Conservation (phyloP, 2,113 vertebrate species). For the Lipotes vexillifer region DNA sequence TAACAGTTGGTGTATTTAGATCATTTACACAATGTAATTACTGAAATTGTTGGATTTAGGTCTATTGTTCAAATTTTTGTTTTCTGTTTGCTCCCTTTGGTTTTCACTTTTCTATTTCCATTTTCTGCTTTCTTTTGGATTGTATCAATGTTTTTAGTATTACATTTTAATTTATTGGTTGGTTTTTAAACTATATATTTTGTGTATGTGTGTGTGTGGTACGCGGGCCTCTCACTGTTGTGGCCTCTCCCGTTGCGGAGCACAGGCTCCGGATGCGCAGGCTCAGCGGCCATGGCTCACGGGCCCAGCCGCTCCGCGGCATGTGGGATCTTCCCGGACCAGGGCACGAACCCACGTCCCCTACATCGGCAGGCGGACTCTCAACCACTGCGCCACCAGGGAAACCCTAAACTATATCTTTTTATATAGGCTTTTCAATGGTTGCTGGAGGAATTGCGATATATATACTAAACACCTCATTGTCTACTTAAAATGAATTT, state of each 20-base stretch:
- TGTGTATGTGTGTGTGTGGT: no score
- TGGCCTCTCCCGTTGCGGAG: no score
- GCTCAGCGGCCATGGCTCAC: no score
- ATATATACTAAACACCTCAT: background rate
- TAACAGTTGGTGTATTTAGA: background rate
- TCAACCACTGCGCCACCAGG: no score
- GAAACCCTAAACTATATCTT: background rate
- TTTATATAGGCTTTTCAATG: background rate
- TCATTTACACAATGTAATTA: background rate
- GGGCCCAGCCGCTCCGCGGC: no score
- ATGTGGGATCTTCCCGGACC: no score
- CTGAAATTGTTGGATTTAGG: background rate
- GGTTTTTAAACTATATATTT: background rate
- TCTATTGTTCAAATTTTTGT: background rate
- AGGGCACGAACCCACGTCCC: accelerated
- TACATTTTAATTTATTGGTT: background rate
- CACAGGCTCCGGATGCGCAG: no score
- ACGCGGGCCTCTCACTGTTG: no score
- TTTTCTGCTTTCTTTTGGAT: background rate
- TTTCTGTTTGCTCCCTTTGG: background rate
- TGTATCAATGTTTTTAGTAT: no score
- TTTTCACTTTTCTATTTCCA: background rate
- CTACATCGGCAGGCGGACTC: no score
- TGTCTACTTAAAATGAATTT: background rate
- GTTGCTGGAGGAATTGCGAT: background rate